Evolutionary conservation across 2,888 invertebrate species (phyloP).

Genomic region (Onchidella celtica): DNA sequence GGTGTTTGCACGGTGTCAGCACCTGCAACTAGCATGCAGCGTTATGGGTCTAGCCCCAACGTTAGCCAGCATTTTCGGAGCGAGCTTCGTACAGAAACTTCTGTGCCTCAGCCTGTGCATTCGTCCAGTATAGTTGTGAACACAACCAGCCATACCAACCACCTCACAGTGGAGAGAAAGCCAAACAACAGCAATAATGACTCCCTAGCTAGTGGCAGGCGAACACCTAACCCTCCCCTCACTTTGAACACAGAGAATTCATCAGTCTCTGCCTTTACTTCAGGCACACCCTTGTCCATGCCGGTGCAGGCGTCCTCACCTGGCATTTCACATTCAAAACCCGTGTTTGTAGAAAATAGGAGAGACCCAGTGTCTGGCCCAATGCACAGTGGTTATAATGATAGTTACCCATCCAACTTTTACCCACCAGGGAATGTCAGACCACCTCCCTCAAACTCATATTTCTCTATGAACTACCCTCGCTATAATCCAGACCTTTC

Average conservation of each 20-base stretch:
- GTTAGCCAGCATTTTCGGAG: conserved; percentile 44
- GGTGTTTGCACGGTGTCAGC: conserved; percentile 49
- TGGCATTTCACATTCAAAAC: conserved; percentile 42
- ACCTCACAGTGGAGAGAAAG: conserved; percentile 22
- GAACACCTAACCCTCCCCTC: conserved; percentile 15
- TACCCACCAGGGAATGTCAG: conserved; percentile 18
- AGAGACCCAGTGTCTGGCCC: conserved; percentile 1
- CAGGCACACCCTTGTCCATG: conserved; percentile 13
- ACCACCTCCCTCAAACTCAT: conserved; percentile 6
- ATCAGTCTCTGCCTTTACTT: neutral
- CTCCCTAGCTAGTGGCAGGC: conserved; percentile 6
- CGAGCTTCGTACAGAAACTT: conserved; percentile 45
- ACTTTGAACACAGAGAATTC: conserved; percentile 22
- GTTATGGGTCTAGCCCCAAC: conserved; percentile 40
- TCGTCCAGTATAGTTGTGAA: conserved; percentile 49
- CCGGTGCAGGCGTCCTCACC: conserved; percentile 48
- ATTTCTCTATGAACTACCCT: neutral
- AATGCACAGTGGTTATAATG: neutral
- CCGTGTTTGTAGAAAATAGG: conserved; percentile 40
- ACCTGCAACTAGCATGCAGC: conserved; percentile 34
- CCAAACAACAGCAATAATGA: conserved; percentile 14
- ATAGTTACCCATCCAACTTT: conserved; percentile 8
- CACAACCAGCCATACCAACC: conserved; percentile 35
- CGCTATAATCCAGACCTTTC: conserved; percentile 37
- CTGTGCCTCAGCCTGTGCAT: conserved; percentile 35